Evolutionary conservation across 2,113 vertebrate genomes (phyloP), one percentile per base, ranked within the genome.

Genomic region (Sorex araneus): DNA sequence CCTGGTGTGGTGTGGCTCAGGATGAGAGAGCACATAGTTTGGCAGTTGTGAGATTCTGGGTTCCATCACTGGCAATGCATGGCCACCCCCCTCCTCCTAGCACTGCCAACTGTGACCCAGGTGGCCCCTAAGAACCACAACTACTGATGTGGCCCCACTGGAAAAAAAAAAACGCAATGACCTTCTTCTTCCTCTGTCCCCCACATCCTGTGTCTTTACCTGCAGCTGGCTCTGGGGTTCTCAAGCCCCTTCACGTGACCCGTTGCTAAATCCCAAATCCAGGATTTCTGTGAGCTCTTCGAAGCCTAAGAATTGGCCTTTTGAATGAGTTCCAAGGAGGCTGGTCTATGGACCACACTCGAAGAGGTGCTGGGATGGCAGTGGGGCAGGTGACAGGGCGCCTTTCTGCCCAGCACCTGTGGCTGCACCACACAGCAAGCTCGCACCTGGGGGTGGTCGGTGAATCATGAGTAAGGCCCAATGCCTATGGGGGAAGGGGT

Each of bases 401-500:
- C n/a, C 3, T 84, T 78, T 92, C 6, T 28, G 64, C 27, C 89
- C 30, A 80, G 11, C 12, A 36, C 11, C 69, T 16, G 25, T 64
- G 78, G 40, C 27, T 79, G 8, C 16, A 9, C 9, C n/a, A 69
- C 71, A n/a, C 36, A 19, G 12, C 21, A 15, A 85, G 69, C 54
- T 36, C 71, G 82, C 50, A 93, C 75, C 27, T 88, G 79, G 7
- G 83, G 27, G 28, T 85, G 43, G 43, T 86, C 30, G 92, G 67
- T 66, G 66, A 82, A 83, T 36, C 64, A 77, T 47, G 43, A 75
- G 25, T 27, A 74, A 90, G n/a, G 28, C 6, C 45, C 30, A 34
- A 70, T 21, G 79, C 32, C 30, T 15, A 85, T 47, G 32, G n/a
- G 19, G 64, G 34, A 91, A 81, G 71, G 80, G 86, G 47, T 1